Evolutionary conservation across 2,113 vertebrate genomes (phyloP).

Genomic region (Gobius niger): DNA sequence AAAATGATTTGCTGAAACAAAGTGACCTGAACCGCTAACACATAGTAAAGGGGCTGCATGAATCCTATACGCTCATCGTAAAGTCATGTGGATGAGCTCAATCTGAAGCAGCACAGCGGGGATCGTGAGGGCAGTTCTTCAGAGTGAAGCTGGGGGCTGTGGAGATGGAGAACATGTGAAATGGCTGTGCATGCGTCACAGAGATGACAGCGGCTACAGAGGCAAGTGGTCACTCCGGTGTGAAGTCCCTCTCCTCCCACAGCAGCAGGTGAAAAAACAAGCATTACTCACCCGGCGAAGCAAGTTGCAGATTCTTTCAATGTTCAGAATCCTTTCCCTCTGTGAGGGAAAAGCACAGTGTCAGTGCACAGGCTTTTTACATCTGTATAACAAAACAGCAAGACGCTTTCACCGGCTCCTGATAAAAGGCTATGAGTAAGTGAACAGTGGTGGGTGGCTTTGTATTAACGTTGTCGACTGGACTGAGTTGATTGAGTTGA

Average conservation of each 20-base stretch:
- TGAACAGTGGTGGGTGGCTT: no score
- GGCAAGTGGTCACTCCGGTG: constrained; percentile 41
- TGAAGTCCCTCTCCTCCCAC: constrained; percentile 29
- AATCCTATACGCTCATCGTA: background rate
- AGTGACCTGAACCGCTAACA: background rate
- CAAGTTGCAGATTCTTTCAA: constrained; percentile 92
- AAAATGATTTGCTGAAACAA: background rate
- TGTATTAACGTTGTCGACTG: no score
- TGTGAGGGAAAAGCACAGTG: constrained; percentile 62
- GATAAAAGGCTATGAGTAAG: background rate
- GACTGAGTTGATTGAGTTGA: no score
- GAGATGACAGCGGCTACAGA: constrained; percentile 40
- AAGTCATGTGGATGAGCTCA: background rate
- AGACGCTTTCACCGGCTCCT: background rate
- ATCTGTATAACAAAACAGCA: background rate
- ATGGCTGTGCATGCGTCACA: constrained; percentile 47
- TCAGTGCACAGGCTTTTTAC: background rate
- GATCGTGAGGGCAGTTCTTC: constrained; percentile 9
- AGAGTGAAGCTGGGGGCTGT: constrained; percentile 5
- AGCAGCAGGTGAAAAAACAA: constrained; percentile 38
- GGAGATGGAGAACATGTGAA: constrained; percentile 25
- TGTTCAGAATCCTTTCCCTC: constrained; percentile 91
- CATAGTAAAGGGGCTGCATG: background rate
- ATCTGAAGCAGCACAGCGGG: background rate
- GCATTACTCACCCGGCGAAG: constrained; percentile 84